Conservation (phyloP, 2,113 vertebrate species). For the Merops nubicus region DNA sequence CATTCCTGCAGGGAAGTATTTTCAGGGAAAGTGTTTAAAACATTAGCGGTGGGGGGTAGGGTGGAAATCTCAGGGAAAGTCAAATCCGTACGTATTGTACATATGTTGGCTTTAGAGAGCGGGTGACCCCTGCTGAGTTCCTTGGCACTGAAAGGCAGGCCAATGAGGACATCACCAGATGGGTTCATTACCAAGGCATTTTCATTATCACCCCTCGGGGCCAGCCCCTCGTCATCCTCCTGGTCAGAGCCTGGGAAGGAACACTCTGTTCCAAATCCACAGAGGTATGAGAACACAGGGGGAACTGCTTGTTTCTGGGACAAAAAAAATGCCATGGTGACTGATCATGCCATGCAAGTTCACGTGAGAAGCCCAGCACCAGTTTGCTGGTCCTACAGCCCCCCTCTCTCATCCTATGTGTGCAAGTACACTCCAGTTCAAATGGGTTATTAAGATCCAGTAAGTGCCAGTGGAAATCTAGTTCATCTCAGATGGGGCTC, state of each 20-base stretch:
- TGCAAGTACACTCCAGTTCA: background rate
- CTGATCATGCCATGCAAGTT: background rate
- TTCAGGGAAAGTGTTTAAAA: conserved; percentile 63
- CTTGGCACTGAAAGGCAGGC: conserved; percentile 49
- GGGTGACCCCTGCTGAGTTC: conserved; percentile 43
- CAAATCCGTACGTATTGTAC: conserved; percentile 49
- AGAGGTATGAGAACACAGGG: conserved; percentile 35
- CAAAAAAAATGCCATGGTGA: conserved; percentile 29
- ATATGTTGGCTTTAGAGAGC: conserved; percentile 62
- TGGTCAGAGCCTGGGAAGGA: conserved; percentile 64
- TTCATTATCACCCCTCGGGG: conserved; percentile 48
- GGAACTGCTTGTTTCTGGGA: conserved; percentile 45
- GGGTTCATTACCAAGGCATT: conserved; percentile 62
- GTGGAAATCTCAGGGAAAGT: conserved; percentile 35
- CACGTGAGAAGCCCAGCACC: conserved; percentile 1
- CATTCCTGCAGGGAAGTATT: conserved; percentile 7
- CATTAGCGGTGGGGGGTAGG: conserved; percentile 14
- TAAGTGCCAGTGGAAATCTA: background rate
- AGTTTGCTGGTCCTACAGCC: background rate
- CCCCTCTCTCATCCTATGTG: background rate
- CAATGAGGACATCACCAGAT: conserved; percentile 59
- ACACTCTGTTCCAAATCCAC: conserved; percentile 64
- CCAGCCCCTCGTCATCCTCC: conserved; percentile 54
- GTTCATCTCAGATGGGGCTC: background rate
- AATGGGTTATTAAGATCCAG: background rate